Conservation (phyloP, 2,888 invertebrate species). For the Drosophila pseudotalamancana region DNA sequence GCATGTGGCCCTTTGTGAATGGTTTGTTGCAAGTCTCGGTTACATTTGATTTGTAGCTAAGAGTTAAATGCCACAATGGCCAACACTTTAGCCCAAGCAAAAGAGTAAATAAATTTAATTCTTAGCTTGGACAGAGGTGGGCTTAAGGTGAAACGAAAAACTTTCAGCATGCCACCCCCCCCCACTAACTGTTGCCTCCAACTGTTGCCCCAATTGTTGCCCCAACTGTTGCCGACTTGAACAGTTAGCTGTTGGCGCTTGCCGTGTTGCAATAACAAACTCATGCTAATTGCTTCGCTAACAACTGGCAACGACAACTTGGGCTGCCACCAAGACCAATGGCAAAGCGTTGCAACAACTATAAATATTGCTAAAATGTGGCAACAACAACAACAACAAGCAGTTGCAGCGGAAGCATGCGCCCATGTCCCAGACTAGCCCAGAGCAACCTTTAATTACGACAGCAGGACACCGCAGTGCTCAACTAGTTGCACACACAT, state of each 20-base stretch:
- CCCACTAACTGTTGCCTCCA: too few relatives aligned
- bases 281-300: conserved; percentile 80
- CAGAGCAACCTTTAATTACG: conserved; percentile 70
- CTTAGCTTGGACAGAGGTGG: conserved; percentile 38
- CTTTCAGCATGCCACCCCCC: conserved; percentile 61
- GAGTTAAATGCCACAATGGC: conserved; percentile 63
- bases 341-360: conserved; percentile 53
- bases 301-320: conserved; percentile 68
- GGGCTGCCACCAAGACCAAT: conserved; percentile 57
- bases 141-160: conserved; percentile 32
- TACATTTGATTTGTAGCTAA: conserved; percentile 62
- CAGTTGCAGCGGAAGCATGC: conserved; percentile 31
- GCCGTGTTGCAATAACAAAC: conserved; percentile 64
- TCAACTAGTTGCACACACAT: conserved; percentile 50
- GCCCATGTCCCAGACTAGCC: conserved; percentile 36
- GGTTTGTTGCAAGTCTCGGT: conserved; percentile 48
- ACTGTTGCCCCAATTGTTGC: too few relatives aligned
- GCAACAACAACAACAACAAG: conserved; percentile 35
- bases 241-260: conserved; percentile 26
- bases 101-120: conserved; percentile 75
- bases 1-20: background rate
- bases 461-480: conserved; percentile 50
- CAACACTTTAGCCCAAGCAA: conserved; percentile 55
- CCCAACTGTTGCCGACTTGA: conserved; percentile 21
- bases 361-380: conserved; percentile 68